Percentiles rank a stretch among this genome's conserved stretches.
phyloP scores from a whole-genome alignment of 1,140 invertebrate genomes.

The Pygmarrhopalites habei region DNA sequence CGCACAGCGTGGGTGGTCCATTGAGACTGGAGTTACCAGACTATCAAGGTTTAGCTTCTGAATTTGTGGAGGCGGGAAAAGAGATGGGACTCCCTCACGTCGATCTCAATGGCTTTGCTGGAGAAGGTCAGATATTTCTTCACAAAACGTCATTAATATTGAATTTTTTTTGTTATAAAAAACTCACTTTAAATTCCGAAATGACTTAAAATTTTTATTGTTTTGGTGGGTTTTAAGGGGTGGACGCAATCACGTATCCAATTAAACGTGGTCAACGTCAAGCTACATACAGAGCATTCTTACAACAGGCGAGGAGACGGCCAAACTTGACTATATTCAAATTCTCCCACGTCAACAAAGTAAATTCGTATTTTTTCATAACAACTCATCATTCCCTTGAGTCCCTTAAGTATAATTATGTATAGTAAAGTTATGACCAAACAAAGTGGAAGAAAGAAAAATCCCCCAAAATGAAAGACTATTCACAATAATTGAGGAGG shows the following conservation, averaged over 20 bases:
- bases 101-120: slow-evolving; percentile 18
- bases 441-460: too few relatives aligned
- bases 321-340: too few relatives aligned
- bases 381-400: too few relatives aligned
- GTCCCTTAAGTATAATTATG: too few relatives aligned
- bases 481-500: too few relatives aligned
- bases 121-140: slow-evolving; percentile 21
- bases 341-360: too few relatives aligned
- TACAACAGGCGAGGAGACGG: too few relatives aligned
- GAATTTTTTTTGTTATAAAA: slow-evolving; percentile 44
- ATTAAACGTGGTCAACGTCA: slow-evolving; percentile 18
- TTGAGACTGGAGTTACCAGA: slow-evolving; percentile 18
- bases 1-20: slow-evolving; percentile 16
- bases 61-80: slow-evolving; percentile 2
- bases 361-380: too few relatives aligned
- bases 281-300: too few relatives aligned
- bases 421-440: too few relatives aligned
- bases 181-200: slow-evolving; percentile 41
- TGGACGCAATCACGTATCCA: slow-evolving; percentile 10
- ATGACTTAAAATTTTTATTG: slow-evolving; percentile 42
- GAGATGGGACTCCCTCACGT: slow-evolving; percentile 15
- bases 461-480: too few relatives aligned
- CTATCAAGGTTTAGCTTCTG: slow-evolving; percentile 7
- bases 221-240: slow-evolving; percentile 1
- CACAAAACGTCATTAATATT: too few relatives aligned